A percentile compares a stretch with the other conserved stretches of the same genome.
Conservation (phyloP, 92 coral and sea anemone species). For the Micromussa lordhowensis region DNA sequence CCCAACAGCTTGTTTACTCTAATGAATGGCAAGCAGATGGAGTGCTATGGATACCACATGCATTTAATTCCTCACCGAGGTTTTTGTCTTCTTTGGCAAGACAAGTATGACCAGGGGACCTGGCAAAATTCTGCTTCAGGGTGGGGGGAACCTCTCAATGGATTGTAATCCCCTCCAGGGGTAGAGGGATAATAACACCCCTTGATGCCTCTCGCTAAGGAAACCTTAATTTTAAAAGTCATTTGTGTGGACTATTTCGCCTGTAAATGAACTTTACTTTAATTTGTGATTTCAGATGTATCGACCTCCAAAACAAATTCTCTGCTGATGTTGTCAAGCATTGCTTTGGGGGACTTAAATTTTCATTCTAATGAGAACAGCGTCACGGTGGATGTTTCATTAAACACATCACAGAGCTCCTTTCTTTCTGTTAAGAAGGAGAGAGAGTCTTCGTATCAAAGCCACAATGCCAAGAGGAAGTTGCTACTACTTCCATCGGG, state of each 20-base stretch:
- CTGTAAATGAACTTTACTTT: neutral
- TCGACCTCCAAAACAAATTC: slow-evolving; percentile 22
- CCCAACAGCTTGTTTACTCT: too few relatives aligned
- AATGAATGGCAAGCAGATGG: too few relatives aligned
- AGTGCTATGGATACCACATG: too few relatives aligned
- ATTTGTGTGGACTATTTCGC: neutral
- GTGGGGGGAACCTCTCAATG: neutral
- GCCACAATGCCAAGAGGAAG: slow-evolving; percentile 11
- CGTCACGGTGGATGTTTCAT: neutral
- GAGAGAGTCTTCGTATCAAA: slow-evolving; percentile 1
- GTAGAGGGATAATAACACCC: neutral
- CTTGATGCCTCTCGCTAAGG: neutral
- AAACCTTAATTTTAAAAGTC: neutral
- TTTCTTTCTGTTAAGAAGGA: neutral
- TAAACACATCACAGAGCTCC: neutral
- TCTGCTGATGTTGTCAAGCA: slow-evolving; percentile 24
- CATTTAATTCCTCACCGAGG: too few relatives aligned
- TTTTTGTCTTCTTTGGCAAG: too few relatives aligned
- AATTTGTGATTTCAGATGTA: neutral
- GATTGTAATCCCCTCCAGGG: neutral
- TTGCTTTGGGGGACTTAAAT: slow-evolving; percentile 8
- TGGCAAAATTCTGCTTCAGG: too few relatives aligned
- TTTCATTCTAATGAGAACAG: neutral
- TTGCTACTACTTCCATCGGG: slow-evolving; percentile 25
- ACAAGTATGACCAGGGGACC: too few relatives aligned